These are phyloP conservation scores for Acanthisitta chloris DNA, from an alignment of 2,113 vertebrate genomes.

Conservation along the genomic window DNA sequence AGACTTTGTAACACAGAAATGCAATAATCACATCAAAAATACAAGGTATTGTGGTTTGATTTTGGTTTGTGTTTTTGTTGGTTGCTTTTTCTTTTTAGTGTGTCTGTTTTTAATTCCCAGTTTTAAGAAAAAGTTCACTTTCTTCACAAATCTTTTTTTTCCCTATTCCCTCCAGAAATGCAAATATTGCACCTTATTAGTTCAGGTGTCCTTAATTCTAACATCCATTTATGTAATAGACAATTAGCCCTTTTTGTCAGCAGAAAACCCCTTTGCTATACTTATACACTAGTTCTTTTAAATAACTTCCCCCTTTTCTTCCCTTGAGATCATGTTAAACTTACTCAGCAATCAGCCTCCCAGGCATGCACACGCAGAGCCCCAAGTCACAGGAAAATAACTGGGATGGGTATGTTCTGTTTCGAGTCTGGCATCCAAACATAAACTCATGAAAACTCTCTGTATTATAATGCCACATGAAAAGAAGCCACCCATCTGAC, in stretches of 20 bases:
- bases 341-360: not conserved
- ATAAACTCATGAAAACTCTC: not conserved
- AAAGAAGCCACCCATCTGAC: constrained; percentile 23
- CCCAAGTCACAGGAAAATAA: not conserved
- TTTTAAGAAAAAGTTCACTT: not conserved
- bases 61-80: not conserved
- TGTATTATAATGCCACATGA: constrained; percentile 14
- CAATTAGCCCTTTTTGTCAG: not conserved
- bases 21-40: not conserved
- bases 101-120: not conserved
- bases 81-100: not conserved
- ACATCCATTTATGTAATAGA: not conserved
- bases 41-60: not conserved
- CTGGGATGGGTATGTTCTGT: not conserved
- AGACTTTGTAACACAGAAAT: not conserved
- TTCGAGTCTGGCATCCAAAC: not conserved
- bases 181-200: not conserved
- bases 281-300: not conserved
- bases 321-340: not conserved
- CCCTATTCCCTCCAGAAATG: not conserved
- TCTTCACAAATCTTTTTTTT: not conserved
- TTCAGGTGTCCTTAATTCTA: not conserved
- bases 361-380: not conserved
- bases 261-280: not conserved
- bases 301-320: not conserved